These are phyloP conservation scores for Clepsis dumicolana DNA, from an alignment of 2,888 invertebrate genomes.

Conservation along the genomic window DNA sequence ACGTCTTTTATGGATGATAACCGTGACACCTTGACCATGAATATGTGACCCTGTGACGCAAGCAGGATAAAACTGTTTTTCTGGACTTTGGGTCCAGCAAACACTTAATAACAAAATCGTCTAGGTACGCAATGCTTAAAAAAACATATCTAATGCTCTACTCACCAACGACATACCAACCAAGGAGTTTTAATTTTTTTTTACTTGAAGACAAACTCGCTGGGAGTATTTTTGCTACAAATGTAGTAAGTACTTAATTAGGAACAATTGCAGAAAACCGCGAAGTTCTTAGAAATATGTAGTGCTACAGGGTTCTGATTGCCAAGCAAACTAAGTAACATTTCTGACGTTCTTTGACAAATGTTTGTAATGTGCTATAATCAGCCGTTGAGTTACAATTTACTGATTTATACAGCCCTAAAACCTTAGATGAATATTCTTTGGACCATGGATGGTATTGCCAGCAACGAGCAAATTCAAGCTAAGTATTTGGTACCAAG, in stretches of 20 bases:
- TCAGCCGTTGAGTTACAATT: conserved; percentile 1
- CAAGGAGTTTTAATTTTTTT: not conserved
- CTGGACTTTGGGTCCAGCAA: too few species aligned
- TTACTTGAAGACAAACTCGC: not conserved
- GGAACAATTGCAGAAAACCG: conserved; percentile 21
- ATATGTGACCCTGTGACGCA: too few species aligned
- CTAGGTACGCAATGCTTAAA: too few species aligned
- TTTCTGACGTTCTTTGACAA: conserved; percentile 24
- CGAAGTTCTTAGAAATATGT: conserved; percentile 25
- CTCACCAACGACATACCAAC: not conserved
- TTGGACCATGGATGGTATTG: not conserved
- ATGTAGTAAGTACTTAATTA: conserved; percentile 33
- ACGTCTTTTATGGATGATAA: too few species aligned
- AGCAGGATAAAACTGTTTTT: too few species aligned
- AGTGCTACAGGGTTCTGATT: conserved; percentile 9
- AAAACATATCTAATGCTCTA: too few species aligned
- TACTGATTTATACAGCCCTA: not conserved
- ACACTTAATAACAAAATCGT: too few species aligned
- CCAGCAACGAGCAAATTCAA: conserved; percentile 28
- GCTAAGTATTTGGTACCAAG: conserved; percentile 41
- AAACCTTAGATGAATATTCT: not conserved
- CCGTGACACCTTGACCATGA: too few species aligned
- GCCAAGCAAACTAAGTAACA: conserved; percentile 12
- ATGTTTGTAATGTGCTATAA: conserved; percentile 1
- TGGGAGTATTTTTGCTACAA: not conserved